Evolutionary conservation across 2,797 vertebrate genomes (phyloP), one percentile per base, ranked within the genome.

Genomic region (Salarias fasciatus): DNA sequence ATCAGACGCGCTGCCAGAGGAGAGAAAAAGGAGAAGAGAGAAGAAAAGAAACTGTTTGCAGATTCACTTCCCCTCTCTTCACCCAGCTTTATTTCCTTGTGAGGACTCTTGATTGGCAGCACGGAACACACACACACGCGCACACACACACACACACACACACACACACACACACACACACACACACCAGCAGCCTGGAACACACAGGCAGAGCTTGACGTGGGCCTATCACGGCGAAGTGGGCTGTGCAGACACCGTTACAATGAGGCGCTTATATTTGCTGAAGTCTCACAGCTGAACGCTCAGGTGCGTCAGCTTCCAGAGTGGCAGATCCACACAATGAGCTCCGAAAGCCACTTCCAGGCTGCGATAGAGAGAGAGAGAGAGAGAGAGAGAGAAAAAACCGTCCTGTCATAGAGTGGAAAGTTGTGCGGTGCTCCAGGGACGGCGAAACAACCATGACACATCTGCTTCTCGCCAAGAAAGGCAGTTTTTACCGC

Each of bases 41-140:
- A 76, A 77, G 66, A 54, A 82, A 85, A 75, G 53, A 82, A 71
- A 53, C 42, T 53, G 72, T 79, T 82, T 74, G 79, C 82, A 86
- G 71, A 86, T 86, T 88, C 82, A 84, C 78, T 86, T 86, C 85
- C 79, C 61, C 8, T 75, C 49, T 75, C 44, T 44, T 42, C 45
- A 49, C 43, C 43, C 30, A 63, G 47, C 35, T 36, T 48, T 46
- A 37, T 63, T 42, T 56, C 40, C 35, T 53, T 68, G 50, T 76
- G 59, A 55, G 48, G 11, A 44, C 42, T 67, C 64, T 24, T 84
- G 81, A 84, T 70, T 83, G 83, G 63, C 78, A 78, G 67, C 24
- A n/a, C n/a, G n/a, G n/a, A n/a, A n/a, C n/a, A n/a, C n/a, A n/a
- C n/a, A n/a, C n/a, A n/a, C n/a, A n/a, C n/a, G n/a, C n/a, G n/a